Percentiles rank a stretch among this genome's conserved stretches.
Conservation (phyloP, 2,888 invertebrate species). For the Seladonia tumulorum region DNA sequence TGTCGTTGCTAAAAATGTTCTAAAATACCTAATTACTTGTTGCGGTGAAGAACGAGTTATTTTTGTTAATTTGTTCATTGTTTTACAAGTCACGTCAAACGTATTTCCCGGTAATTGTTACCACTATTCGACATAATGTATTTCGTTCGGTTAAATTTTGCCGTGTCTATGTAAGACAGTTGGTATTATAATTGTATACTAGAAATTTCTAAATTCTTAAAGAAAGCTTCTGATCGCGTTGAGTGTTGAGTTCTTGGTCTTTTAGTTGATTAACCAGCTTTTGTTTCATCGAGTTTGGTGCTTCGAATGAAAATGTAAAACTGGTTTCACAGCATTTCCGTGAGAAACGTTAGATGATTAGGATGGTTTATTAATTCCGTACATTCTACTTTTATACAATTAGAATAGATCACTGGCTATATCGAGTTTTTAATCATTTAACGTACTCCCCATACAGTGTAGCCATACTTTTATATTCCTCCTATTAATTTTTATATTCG, state of each 20-base stretch:
- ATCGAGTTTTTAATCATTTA: background rate
- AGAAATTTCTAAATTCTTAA: background rate
- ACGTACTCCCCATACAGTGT: background rate
- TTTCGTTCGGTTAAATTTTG: no score
- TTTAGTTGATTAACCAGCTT: background rate
- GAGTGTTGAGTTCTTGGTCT: background rate
- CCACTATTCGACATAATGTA: background rate
- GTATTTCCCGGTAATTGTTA: background rate
- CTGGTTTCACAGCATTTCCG: background rate
- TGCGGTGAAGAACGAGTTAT: background rate
- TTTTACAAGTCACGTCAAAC: background rate
- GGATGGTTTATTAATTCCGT: background rate
- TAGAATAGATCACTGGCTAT: background rate
- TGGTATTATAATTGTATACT: no score
- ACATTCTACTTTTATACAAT: background rate
- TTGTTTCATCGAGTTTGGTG: background rate
- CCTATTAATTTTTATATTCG: background rate
- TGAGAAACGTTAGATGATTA: background rate
- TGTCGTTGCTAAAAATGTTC: conserved; percentile 12
- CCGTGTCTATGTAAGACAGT: no score
- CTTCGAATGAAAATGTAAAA: background rate
- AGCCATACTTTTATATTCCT: background rate
- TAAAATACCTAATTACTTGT: background rate
- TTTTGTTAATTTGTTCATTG: background rate
- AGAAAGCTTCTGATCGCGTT: background rate